Base-by-base conservation (phyloP, 2,797 vertebrate genomes). In the Acanthornis magna region DNA sequence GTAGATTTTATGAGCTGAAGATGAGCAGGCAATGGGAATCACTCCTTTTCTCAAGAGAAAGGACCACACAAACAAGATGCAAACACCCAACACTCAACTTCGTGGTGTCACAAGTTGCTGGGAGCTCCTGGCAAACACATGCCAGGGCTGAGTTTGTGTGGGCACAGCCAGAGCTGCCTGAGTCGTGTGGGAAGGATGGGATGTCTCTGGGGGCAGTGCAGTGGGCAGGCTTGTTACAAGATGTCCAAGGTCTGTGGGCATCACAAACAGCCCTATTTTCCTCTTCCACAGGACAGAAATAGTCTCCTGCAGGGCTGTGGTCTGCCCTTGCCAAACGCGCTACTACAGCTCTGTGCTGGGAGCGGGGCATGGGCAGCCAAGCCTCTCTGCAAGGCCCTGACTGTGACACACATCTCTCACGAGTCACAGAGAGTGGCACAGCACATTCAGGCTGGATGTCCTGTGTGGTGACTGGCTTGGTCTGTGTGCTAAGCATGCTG, bases 101-200 rank as follows among this genome's bases (percentile, higher is more conserved):
- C 13, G 9, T 5, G 50, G 70, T 75, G 88, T 82, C 93, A 85
- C 79, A 83, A 60, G 86, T 32, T 43, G 25, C 78, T 47, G 27
- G 13, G 57, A 92, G 84, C 54, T 93, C 82, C 89, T 75, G 34
- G 83, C 55, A 96, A 91, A n/a, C 40, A 22, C 61, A 58, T 76
- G 87, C 80, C 73, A 79, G 87, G 72, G 88, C 93, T 74, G 43
- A 77, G 54, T 27, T 23, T 88, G 67, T 68, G 87, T 91, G 92
- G 88, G 66, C 75, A 91, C 3, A 15, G 63, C 85, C 72, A 57
- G 79, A 93, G 94, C 87, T 85, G 71, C 86, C 88, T 88, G 78
- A 86, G 91, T 58, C 12, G 2, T 29, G 91, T 88, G 89, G 87
- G 94, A 93, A 40, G 82, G 23, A 58, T 32, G 66, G 10, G 45